These are phyloP conservation scores for Eonycteris spelaea DNA, from an alignment of 2,113 vertebrate species.

Conservation along the genomic window DNA sequence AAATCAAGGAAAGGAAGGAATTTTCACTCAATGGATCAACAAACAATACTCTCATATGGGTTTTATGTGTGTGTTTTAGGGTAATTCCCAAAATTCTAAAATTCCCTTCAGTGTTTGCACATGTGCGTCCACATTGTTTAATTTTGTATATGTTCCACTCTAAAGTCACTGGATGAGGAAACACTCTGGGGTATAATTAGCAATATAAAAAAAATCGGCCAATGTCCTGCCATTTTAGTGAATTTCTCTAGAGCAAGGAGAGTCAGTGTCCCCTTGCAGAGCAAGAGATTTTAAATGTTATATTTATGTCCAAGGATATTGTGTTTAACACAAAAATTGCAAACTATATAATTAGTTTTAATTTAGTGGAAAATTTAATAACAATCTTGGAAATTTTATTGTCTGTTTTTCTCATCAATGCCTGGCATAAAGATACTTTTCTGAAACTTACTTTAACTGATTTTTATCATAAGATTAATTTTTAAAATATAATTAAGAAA, in stretches of 20 bases:
- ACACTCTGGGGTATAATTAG: slow-evolving; percentile 40
- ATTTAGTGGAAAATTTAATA: background rate
- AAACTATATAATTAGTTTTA: background rate
- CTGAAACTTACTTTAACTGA: background rate
- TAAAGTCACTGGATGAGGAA: slow-evolving; percentile 31
- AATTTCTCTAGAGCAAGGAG: background rate
- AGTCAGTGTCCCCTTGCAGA: background rate
- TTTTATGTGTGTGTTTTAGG: slow-evolving; percentile 47
- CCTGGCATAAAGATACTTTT: background rate
- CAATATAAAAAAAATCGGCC: background rate
- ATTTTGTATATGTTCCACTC: slow-evolving; percentile 23
- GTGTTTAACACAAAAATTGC: background rate
- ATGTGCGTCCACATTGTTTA: slow-evolving; percentile 13
- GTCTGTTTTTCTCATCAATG: background rate
- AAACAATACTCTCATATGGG: background rate
- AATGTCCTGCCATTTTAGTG: background rate
- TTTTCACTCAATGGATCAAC: slow-evolving; percentile 9
- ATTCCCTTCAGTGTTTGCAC: slow-evolving; percentile 20
- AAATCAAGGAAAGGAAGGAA: slow-evolving; percentile 32
- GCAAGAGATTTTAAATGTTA: background rate
- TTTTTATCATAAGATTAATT: background rate
- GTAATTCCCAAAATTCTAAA: slow-evolving; percentile 47
- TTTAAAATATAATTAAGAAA: background rate
- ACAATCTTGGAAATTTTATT: background rate
- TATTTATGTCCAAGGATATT: background rate